Base-by-base conservation (phyloP, 2,888 invertebrate genomes). In the Protophormia terraenovae region DNA sequence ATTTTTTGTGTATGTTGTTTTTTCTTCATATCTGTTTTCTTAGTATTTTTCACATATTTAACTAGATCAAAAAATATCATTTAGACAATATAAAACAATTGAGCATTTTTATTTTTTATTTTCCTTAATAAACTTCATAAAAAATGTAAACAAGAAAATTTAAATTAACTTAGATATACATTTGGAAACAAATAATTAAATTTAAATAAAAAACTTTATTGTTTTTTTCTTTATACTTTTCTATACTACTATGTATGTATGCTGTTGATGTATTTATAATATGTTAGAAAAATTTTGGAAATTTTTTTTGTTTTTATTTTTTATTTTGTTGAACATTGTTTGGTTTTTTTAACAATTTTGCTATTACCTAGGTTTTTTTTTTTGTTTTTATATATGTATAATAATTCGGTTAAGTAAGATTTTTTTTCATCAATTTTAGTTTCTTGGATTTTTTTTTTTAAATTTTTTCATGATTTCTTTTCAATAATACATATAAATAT, bases 71-170 rank as follows among this genome's bases (percentile, higher is more conserved):
- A 72, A 66, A 71, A 72, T 67, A 62, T 67, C 16, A 76, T 75
- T 75, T 72, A 76, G 66, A 80, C 50, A 84, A 84, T 76, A 76
- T 64, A 80, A 84, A 83, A 83, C 78, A 78, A 79, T 83, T 83
- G 79, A 79, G 78, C 76, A 69, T 32, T 76, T 64, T 41, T 47
- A 12, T 50, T 32, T 16, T 27, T 58, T 19, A 5, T 12, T 76
- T 69, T 53, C 38, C n/a, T 24, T 62, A 60, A 53, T 60, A 29
- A 60, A 79, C 32, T 64, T 69, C 14, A 53, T 72, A 78, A 55
- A 81, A 64, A 55, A 53, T 32, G 3, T 50, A 58, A 73, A 81
- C 27, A 69, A 50, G 2, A 60, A 58, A 12, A 53, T 69, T 62
- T 12, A 62, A 53, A 45, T 62, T 19, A 24, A 76, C 76, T 24